phyloP scores from a whole-genome alignment of 2,888 invertebrate species.

The Ptycholaimellus sp. region DNA sequence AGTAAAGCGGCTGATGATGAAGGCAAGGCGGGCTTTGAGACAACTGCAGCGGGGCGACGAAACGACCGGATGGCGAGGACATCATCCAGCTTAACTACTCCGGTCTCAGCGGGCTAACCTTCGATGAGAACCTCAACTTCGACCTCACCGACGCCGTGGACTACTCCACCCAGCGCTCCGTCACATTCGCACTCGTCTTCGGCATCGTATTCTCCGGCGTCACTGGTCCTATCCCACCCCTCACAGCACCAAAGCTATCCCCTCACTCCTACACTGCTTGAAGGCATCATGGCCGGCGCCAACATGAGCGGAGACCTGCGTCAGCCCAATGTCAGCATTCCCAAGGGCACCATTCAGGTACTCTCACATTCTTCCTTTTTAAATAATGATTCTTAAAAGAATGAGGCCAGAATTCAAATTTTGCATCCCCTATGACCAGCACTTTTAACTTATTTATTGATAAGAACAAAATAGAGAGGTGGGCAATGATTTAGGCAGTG shows the following conservation, averaged over 20 bases:
- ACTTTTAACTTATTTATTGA: too few species aligned
- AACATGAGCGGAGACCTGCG: slow-evolving; percentile 95
- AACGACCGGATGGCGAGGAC: too few species aligned
- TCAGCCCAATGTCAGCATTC: slow-evolving; percentile 73
- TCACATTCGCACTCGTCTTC: slow-evolving; percentile 77
- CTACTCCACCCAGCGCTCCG: slow-evolving; percentile 46
- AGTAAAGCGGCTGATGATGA: too few species aligned
- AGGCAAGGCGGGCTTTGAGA: too few species aligned
- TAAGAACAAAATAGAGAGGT: slow-evolving; percentile 13
- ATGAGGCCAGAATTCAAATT: background rate
- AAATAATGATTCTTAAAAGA: too few species aligned
- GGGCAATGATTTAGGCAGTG: slow-evolving; percentile 37
- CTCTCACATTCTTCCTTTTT: too few species aligned
- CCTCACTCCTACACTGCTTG: background rate
- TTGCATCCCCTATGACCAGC: background rate
- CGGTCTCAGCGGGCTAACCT: too few species aligned
- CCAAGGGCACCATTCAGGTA: slow-evolving; percentile 73
- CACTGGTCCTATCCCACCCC: too few species aligned
- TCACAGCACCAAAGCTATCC: background rate
- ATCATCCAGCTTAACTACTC: too few species aligned
- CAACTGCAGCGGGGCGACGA: too few species aligned
- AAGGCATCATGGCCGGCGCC: slow-evolving; percentile 83
- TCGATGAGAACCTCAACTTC: slow-evolving; percentile 46
- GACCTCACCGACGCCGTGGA: slow-evolving; percentile 38
- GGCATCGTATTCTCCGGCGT: slow-evolving; percentile 93